phyloP scores from a whole-genome alignment of 1,140 invertebrate species.

The Drosophila guanche region DNA sequence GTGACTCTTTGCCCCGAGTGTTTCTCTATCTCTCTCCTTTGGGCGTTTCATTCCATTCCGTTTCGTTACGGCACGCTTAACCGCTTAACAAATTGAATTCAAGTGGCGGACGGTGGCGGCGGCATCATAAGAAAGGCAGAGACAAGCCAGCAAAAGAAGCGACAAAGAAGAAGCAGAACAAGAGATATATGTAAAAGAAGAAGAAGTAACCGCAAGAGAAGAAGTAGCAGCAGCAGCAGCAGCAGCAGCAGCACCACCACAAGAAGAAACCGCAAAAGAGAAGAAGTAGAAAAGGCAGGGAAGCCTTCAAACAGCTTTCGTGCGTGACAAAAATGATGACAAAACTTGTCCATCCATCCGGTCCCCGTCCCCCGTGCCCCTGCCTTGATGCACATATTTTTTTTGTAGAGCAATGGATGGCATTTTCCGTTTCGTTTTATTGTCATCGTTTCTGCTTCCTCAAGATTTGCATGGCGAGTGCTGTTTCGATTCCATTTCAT shows the following conservation, averaged over 20 bases:
- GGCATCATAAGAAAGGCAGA: constrained; percentile 4
- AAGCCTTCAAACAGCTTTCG: constrained; percentile 63
- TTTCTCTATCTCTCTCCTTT: constrained; percentile 1
- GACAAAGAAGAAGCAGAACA: constrained; percentile 36
- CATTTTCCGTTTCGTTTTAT: constrained; percentile 16
- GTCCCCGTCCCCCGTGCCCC: neutral
- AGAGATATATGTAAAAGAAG: constrained; percentile 27
- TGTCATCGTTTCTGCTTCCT: constrained; percentile 32
- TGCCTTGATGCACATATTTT: constrained; percentile 19
- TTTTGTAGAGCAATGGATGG: neutral
- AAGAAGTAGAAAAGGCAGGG: constrained; percentile 17
- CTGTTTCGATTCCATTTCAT: constrained; percentile 28
- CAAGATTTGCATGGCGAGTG: constrained; percentile 29
- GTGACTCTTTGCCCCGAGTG: neutral
- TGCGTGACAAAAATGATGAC: constrained; percentile 82
- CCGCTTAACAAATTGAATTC: constrained; percentile 62
- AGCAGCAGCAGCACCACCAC: constrained; percentile 5
- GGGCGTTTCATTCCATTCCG: constrained; percentile 51
- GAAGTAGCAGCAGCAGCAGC: constrained; percentile 4
- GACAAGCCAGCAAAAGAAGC: constrained; percentile 29
- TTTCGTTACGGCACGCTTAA: constrained; percentile 53
- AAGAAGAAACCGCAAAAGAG: constrained; percentile 37
- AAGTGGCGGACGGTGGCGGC: constrained; percentile 34
- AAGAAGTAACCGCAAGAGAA: constrained; percentile 25
- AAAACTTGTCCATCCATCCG: constrained; percentile 13